phyloP scores from a whole-genome alignment of 2,888 invertebrate genomes.

The Malacosoma neustria region DNA sequence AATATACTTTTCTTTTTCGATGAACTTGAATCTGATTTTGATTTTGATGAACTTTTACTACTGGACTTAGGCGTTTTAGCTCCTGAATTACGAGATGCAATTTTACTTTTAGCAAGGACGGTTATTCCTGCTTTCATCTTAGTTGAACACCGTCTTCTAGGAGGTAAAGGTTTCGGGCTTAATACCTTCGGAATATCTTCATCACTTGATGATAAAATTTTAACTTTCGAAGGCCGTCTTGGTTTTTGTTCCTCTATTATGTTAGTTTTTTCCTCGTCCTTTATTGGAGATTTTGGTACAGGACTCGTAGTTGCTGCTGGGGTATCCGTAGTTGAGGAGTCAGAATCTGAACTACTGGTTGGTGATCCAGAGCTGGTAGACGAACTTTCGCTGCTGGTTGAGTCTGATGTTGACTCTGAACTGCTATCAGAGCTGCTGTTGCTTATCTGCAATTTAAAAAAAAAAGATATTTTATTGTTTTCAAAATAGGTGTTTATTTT shows the following conservation, averaged over 20 bases:
- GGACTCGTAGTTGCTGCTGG: slow-evolving; percentile 28
- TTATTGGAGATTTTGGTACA: slow-evolving; percentile 47
- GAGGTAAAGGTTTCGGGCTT: slow-evolving; percentile 45
- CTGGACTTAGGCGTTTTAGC: slow-evolving; percentile 57
- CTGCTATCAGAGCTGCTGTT: slow-evolving; percentile 77
- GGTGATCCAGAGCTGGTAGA: slow-evolving; percentile 82
- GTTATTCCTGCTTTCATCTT: slow-evolving; percentile 79
- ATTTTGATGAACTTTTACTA: slow-evolving; percentile 52
- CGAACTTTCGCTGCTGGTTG: slow-evolving; percentile 80
- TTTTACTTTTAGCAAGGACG: slow-evolving; percentile 73
- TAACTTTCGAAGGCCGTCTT: slow-evolving; percentile 48
- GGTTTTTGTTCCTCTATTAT: slow-evolving; percentile 50
- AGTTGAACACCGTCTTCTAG: slow-evolving; percentile 64
- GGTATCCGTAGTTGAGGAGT: slow-evolving; percentile 75
- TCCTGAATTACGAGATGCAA: slow-evolving; percentile 39
- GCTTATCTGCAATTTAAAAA: slow-evolving; percentile 40
- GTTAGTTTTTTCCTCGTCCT: slow-evolving; percentile 50
- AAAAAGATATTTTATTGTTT: neutral
- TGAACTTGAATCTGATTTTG: slow-evolving; percentile 35
- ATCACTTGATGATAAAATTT: slow-evolving; percentile 75
- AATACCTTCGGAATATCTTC: slow-evolving; percentile 68
- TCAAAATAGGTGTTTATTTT: neutral
- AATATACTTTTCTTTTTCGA: slow-evolving; percentile 86
- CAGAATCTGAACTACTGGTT: slow-evolving; percentile 81
- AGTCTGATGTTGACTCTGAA: slow-evolving; percentile 80